Conservation (phyloP, 2,888 invertebrate genomes). For the Plemyria rubiginata region DNA sequence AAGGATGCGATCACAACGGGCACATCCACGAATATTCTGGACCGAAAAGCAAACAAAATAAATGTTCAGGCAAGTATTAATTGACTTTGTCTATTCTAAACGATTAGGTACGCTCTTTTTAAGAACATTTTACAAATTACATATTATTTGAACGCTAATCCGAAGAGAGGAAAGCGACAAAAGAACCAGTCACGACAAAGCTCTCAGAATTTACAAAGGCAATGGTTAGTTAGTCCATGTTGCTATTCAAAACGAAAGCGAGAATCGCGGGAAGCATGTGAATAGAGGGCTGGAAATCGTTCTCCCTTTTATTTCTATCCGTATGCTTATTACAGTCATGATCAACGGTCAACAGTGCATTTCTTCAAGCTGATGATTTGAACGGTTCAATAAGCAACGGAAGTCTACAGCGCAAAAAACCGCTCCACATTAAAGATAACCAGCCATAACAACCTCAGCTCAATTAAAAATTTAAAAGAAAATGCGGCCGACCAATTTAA, state of each 20-base stretch:
- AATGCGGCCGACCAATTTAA: conserved; percentile 31
- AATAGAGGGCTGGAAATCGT: neutral
- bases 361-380: neutral
- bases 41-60: neutral
- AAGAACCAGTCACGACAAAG: neutral
- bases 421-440: conserved; percentile 8
- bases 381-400: neutral
- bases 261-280: neutral
- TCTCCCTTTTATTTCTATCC: too few relatives aligned
- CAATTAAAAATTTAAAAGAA: conserved; percentile 23
- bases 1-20: conserved; percentile 27
- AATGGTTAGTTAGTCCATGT: neutral
- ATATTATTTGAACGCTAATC: neutral
- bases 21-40: conserved; percentile 1
- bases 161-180: neutral
- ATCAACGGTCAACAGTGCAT: too few relatives aligned
- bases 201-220: neutral
- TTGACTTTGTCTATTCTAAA: too few relatives aligned
- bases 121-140: too few relatives aligned
- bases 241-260: neutral
- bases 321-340: too few relatives aligned
- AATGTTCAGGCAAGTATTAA: neutral
- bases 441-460: conserved; percentile 9
- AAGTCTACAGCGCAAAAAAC: neutral
- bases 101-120: too few relatives aligned